Conservation (phyloP, 2,888 invertebrate species). For the Elegia similella region DNA sequence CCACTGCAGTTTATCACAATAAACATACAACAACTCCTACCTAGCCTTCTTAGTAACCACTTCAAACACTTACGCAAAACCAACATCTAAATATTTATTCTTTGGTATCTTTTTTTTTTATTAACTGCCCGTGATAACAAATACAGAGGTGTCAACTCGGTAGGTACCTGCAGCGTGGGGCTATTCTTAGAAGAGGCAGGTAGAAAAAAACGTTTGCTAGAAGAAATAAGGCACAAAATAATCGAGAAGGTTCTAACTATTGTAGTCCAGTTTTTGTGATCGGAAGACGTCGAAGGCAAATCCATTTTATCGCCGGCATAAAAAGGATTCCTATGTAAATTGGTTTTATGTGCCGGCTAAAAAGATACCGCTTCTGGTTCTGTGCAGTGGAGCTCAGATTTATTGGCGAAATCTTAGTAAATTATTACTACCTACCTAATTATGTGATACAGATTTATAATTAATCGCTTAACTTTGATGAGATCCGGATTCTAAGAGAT, state of each 20-base stretch:
- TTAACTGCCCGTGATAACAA: slow-evolving; percentile 5
- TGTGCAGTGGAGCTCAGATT: slow-evolving; percentile 27
- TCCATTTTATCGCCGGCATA: slow-evolving; percentile 54
- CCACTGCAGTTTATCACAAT: neutral
- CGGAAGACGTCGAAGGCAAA: slow-evolving; percentile 51
- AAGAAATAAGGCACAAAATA: slow-evolving; percentile 28
- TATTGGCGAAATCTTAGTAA: slow-evolving; percentile 33
- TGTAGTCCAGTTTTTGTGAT: slow-evolving; percentile 45
- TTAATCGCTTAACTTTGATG: slow-evolving; percentile 18
- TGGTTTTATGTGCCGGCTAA: slow-evolving; percentile 42
- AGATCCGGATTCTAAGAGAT: slow-evolving; percentile 21
- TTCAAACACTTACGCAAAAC: slow-evolving; percentile 5
- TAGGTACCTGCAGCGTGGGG: slow-evolving; percentile 25
- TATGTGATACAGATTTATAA: slow-evolving; percentile 19
- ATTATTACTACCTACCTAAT: slow-evolving; percentile 12
- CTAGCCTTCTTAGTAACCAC: slow-evolving; percentile 4
- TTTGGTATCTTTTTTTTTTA: neutral
- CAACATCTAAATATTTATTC: slow-evolving; percentile 1
- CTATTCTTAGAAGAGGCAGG: slow-evolving; percentile 35
- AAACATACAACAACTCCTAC: neutral
- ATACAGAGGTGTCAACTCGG: slow-evolving; percentile 20
- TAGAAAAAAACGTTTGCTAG: slow-evolving; percentile 27
- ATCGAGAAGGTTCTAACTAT: slow-evolving; percentile 31
- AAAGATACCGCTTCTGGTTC: slow-evolving; percentile 50
- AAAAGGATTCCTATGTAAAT: slow-evolving; percentile 67